Percentiles rank a stretch among this genome's conserved stretches.
Conservation (phyloP, 2,888 invertebrate species). For the Rotaria sp. region DNA sequence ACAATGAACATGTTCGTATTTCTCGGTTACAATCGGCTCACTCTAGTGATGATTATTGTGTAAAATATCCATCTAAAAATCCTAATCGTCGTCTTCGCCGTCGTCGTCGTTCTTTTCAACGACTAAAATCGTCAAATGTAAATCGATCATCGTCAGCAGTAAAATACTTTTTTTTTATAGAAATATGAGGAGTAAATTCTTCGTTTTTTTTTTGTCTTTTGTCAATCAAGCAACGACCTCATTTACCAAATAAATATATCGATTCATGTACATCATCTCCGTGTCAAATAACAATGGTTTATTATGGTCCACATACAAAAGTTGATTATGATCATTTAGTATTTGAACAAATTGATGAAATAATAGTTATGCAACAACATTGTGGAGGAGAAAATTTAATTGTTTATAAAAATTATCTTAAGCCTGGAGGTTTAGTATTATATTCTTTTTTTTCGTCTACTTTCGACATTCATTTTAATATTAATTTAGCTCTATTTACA, state of each 20-base stretch:
- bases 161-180: background rate
- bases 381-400: constrained; percentile 14
- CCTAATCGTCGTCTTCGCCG: background rate
- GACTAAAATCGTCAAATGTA: background rate
- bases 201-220: background rate
- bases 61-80: background rate
- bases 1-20: background rate
- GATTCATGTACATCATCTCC: background rate
- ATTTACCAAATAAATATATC: background rate
- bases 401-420: background rate
- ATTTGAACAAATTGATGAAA: background rate
- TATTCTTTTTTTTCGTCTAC: background rate
- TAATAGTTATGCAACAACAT: constrained; percentile 26
- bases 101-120: background rate
- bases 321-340: constrained; percentile 11
- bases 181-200: background rate
- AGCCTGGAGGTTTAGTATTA: constrained; percentile 3
- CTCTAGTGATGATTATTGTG: background rate
- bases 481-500: background rate
- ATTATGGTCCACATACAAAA: constrained; percentile 31
- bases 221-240: background rate
- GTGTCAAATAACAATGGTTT: background rate
- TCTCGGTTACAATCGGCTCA: background rate
- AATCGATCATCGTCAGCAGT: background rate
- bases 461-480: background rate